Conservation (phyloP, 2,113 vertebrate species). For the Uropsilus gracilis region DNA sequence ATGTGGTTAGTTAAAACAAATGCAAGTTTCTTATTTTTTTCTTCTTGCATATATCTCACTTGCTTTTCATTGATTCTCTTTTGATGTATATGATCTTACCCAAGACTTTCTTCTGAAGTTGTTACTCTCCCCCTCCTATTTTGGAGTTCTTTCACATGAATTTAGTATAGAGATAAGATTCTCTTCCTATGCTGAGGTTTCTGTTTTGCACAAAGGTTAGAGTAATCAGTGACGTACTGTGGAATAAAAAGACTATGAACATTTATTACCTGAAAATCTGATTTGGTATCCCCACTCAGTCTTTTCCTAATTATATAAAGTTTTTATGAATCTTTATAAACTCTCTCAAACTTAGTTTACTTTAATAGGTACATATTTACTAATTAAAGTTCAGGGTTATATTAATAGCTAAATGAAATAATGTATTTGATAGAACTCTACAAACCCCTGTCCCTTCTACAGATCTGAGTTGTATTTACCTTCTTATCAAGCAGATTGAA, state of each 20-base stretch:
- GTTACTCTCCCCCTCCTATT: neutral
- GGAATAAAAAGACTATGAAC: neutral
- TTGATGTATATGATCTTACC: neutral
- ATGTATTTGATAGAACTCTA: neutral
- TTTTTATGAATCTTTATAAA: neutral
- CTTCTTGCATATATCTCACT: neutral
- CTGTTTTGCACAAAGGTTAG: neutral
- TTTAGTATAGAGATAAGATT: neutral
- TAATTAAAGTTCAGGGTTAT: neutral
- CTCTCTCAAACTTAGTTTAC: neutral
- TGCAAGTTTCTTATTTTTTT: neutral
- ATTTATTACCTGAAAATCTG: slow-evolving; percentile 5
- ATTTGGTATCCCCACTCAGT: neutral
- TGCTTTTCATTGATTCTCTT: neutral
- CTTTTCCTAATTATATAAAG: neutral
- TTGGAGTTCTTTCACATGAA: neutral
- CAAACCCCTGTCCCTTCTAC: neutral
- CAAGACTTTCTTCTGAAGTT: neutral
- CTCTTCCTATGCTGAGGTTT: neutral
- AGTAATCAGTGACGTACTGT: neutral
- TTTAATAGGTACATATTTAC: neutral
- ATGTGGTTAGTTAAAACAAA: neutral
- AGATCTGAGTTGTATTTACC: neutral
- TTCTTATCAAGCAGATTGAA: neutral
- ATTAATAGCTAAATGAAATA: neutral